Evolutionary conservation across 2,797 vertebrate species (phyloP).

Genomic region (Peromyscus melanophrys): DNA sequence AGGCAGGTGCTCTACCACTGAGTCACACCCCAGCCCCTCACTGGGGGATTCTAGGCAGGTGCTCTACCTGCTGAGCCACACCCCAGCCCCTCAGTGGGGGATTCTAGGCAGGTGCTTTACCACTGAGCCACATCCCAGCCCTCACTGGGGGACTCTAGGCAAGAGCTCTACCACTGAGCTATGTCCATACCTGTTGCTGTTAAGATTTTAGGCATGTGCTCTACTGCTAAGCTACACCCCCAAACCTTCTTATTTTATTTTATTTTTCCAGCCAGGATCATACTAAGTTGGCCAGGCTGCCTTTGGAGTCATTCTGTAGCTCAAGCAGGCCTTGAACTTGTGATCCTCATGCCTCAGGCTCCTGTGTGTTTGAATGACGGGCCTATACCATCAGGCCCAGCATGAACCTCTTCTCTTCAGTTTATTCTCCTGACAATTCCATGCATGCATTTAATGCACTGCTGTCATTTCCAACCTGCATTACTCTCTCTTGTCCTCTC

Average conservation of each 20-base stretch:
- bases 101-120: too few relatives aligned
- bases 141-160: not conserved
- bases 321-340: not conserved
- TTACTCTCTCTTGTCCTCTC: not conserved
- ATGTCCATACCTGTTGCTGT: not conserved
- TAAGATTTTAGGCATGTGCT: not conserved
- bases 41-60: too few relatives aligned
- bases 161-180: not conserved
- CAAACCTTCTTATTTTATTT: not conserved
- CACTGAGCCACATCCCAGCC: not conserved
- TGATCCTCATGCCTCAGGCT: not conserved
- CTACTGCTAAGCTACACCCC: not conserved
- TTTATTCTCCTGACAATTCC: not conserved
- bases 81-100: too few relatives aligned
- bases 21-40: too few relatives aligned
- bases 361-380: not conserved
- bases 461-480: not conserved
- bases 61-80: too few relatives aligned
- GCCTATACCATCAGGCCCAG: not conserved
- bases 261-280: not conserved
- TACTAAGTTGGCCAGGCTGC: not conserved
- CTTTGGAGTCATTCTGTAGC: not conserved
- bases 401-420: not conserved
- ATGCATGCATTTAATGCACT: not conserved
- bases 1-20: too few relatives aligned